A percentile compares a stretch with the other conserved stretches of the same genome.
These are phyloP conservation scores for Xestoiulus laeticollis DNA, from an alignment of 2,888 invertebrate species.

Conservation along the genomic window DNA sequence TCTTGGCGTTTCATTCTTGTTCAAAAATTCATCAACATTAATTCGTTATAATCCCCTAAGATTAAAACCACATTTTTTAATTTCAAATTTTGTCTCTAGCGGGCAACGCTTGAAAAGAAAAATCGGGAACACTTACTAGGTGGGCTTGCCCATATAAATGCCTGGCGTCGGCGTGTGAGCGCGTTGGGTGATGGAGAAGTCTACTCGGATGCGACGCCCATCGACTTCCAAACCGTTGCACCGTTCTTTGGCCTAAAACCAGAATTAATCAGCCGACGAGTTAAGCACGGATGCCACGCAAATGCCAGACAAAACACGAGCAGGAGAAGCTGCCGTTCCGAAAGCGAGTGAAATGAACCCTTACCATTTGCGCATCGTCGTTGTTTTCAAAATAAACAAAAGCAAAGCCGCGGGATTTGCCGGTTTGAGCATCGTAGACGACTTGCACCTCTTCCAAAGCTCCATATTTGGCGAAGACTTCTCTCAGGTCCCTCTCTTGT, in stretches of 20 bases:
- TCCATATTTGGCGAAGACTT: constrained; percentile 92
- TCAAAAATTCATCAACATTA: too few species aligned
- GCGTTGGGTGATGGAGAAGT: constrained; percentile 93
- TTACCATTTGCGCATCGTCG: constrained; percentile 82
- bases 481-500: constrained; percentile 88
- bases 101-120: neutral
- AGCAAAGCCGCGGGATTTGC: constrained; percentile 93
- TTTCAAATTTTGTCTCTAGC: constrained; percentile 14
- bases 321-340: too few species aligned
- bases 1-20: too few species aligned
- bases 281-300: neutral
- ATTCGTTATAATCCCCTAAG: too few species aligned
- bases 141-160: constrained; percentile 95
- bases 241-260: constrained; percentile 81
- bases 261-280: neutral
- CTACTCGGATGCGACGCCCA: constrained; percentile 90
- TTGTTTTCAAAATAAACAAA: constrained; percentile 92
- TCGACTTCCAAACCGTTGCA: constrained; percentile 95
- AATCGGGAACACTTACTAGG: constrained; percentile 70
- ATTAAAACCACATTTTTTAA: too few species aligned
- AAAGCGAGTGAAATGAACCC: neutral
- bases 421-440: constrained; percentile 95
- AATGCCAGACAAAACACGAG: neutral
- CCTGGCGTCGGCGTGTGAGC: constrained; percentile 98
- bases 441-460: constrained; percentile 92